Evolutionary conservation across 35 echinoderm and acorn worm species (phyloP).

Genomic region (Heliocidaris tuberculata): DNA sequence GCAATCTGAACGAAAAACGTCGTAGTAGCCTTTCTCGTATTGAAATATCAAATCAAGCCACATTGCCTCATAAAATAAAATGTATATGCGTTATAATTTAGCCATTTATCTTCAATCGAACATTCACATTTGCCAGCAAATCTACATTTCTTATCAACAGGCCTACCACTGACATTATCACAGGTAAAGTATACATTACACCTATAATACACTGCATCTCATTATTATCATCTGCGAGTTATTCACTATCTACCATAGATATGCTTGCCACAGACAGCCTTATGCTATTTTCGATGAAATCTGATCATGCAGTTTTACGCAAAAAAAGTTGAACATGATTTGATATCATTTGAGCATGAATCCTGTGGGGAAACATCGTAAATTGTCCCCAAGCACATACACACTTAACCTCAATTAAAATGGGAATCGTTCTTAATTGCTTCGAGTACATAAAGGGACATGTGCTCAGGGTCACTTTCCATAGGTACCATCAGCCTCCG

Average conservation of each 20-base stretch:
- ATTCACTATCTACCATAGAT: neutral
- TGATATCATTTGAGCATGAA: neutral
- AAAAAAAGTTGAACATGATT: neutral
- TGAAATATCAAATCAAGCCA: too few relatives aligned
- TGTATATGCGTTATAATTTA: too few relatives aligned
- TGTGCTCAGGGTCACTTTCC: neutral
- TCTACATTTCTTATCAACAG: too few relatives aligned
- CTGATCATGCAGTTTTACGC: neutral
- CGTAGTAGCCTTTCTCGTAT: too few relatives aligned
- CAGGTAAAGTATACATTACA: too few relatives aligned
- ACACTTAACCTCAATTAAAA: neutral
- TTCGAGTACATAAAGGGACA: neutral
- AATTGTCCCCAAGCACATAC: neutral
- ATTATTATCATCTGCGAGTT: neutral
- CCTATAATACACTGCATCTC: too few relatives aligned
- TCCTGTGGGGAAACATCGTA: neutral
- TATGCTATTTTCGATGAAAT: neutral
- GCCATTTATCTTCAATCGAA: too few relatives aligned
- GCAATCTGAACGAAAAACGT: too few relatives aligned
- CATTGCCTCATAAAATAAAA: too few relatives aligned
- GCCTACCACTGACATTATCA: too few relatives aligned
- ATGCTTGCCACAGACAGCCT: neutral
- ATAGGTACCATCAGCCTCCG: neutral
- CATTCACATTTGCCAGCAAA: too few relatives aligned
- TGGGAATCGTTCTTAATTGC: constrained; percentile 1